phyloP scores from a whole-genome alignment of 1,140 invertebrate species.

The Tetragonula clypearis region DNA sequence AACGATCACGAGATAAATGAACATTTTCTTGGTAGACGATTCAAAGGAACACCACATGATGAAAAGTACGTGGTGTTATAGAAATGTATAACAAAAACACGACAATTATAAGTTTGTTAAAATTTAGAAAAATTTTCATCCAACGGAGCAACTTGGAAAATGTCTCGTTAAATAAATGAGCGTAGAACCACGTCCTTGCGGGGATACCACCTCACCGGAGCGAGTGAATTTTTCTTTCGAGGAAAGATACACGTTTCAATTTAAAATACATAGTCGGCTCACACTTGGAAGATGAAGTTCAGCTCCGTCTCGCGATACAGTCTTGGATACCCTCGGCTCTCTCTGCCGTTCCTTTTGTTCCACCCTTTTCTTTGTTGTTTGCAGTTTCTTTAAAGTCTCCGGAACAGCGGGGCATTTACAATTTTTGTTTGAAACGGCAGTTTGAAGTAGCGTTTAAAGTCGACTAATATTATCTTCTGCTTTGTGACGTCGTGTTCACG shows the following conservation, averaged over 20 bases:
- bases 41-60: no score
- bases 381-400: not conserved
- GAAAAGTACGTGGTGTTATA: no score
- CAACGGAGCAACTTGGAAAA: not conserved
- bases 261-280: not conserved
- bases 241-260: not conserved
- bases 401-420: not conserved
- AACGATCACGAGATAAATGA: no score
- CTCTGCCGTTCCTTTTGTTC: not conserved
- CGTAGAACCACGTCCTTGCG: not conserved
- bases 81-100: no score
- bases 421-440: conserved; percentile 23
- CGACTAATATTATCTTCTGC: conserved; percentile 18
- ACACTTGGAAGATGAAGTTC: conserved; percentile 9
- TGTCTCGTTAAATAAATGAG: not conserved
- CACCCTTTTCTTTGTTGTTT: conserved; percentile 16
- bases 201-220: not conserved
- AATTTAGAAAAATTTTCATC: no score
- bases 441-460: conserved; percentile 26
- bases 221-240: not conserved
- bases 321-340: not conserved
- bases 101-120: no score
- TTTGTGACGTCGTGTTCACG: not conserved
- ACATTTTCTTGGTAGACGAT: no score
- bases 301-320: not conserved